Conservation (phyloP, 2,797 vertebrate species). For the Muscicapa striata region DNA sequence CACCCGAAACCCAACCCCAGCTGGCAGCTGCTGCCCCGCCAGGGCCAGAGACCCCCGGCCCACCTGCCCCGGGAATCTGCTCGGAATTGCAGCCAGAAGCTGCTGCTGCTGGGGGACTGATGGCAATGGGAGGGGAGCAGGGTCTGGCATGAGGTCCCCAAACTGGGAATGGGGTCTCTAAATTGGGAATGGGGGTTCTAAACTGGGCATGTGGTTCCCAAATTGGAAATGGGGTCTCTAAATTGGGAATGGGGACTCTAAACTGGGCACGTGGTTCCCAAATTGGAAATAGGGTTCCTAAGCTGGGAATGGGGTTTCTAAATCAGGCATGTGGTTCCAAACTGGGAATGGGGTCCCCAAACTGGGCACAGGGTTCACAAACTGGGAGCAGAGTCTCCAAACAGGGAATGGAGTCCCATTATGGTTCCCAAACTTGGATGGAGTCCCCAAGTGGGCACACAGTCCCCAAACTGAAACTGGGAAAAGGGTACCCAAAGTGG, state of each 20-base stretch:
- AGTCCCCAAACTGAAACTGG: background rate
- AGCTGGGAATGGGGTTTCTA: rapidly evolving
- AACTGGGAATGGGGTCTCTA: background rate
- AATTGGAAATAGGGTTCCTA: rapidly evolving
- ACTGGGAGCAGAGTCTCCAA: no score
- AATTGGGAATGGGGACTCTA: rapidly evolving
- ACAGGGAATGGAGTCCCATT: background rate
- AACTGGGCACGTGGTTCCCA: no score
- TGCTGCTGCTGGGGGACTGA: rapidly evolving
- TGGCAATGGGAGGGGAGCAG: rapidly evolving
- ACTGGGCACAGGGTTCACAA: no score
- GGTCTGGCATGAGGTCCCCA: background rate
- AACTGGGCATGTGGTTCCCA: background rate
- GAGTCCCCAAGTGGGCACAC: no score
- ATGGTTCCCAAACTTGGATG: background rate
- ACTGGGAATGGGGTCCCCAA: rapidly evolving
- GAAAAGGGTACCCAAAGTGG: no score
- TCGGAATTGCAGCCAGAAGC: background rate
- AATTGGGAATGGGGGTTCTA: background rate
- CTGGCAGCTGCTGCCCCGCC: background rate
- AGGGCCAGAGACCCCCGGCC: background rate
- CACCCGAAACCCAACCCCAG: background rate
- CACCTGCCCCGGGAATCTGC: background rate
- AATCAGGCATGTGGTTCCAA: no score
- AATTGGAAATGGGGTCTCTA: rapidly evolving